Percentiles rank a stretch among this genome's conserved stretches.
These are phyloP conservation scores for Chaetops frenatus DNA, from an alignment of 2,113 vertebrate species.

Conservation along the genomic window DNA sequence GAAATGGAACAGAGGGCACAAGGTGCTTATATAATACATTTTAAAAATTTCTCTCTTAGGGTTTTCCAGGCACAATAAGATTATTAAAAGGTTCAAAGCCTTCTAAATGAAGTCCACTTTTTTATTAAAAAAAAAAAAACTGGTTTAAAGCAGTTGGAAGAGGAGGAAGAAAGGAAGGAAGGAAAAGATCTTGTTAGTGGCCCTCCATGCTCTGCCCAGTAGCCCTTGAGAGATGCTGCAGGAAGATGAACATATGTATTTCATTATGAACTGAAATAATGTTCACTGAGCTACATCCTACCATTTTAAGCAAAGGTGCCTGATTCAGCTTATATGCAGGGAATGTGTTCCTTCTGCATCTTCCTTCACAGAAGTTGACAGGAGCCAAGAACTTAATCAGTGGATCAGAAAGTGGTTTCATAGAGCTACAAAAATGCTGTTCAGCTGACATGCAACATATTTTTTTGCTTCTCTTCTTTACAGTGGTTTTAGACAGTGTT, in stretches of 20 bases:
- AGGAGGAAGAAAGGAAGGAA: background rate
- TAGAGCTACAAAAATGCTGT: background rate
- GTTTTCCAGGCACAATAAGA: background rate
- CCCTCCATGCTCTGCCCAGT: background rate
- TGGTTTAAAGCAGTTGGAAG: background rate
- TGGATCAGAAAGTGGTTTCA: background rate
- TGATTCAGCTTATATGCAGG: background rate
- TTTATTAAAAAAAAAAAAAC: background rate
- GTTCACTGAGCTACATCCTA: background rate
- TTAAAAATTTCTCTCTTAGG: background rate
- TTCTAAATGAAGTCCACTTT: background rate
- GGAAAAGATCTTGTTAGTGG: background rate
- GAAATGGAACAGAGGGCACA: background rate
- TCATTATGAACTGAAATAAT: background rate
- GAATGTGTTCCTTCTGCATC: background rate
- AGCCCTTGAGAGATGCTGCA: background rate
- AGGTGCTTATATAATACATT: background rate
- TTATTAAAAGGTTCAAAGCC: background rate
- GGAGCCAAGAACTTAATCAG: background rate
- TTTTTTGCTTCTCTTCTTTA: background rate
- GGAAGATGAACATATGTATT: slow-evolving; percentile 1
- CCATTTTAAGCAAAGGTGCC: background rate
- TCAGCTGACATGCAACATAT: background rate
- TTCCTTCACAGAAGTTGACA: background rate
- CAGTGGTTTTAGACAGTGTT: background rate